Base-by-base conservation (phyloP, 2,113 vertebrate species). In the Labeo rohita region DNA sequence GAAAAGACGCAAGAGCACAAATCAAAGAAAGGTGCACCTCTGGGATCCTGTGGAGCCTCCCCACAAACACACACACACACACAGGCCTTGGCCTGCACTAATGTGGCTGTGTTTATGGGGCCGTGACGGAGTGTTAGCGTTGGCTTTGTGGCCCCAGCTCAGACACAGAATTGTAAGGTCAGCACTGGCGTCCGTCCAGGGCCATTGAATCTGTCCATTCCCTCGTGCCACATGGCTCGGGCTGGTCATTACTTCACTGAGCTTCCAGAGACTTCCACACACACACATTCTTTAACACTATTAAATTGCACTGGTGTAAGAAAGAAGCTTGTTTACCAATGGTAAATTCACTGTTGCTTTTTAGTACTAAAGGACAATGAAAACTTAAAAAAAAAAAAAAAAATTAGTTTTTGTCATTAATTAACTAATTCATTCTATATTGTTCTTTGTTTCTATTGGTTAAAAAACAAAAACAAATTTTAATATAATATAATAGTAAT, bases 21-120 rank as follows among this genome's bases (percentile, higher is more conserved):
- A 88, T 88, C 87, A 88, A 80, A 88, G 80, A 73, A 81, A 86
- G 84, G 90, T 90, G 91, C 80, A 70, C 84, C 47, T 74, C 52
- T 83, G 87, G 81, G 80, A 80, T 21, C 79, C 54, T 89, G 65
- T 61, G 61, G 66, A 47, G 49, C n/a, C 49, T 54, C 52, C 92
- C 36, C 56, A 45, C 56, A 45, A 45, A 81, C 43, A 45, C 77
- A 47, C 78, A 47, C 56, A 66, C 45, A 52, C 45, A 16, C 61
- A 82, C 79, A 6, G 45, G 45, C 61, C 15, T 65, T 80, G 59
- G 78, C 6, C 63, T 83, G 66, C 68, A 36, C 23, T 50, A n/a
- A 56, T 78, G 63, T 77, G 73, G 16, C 72, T 77, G 84, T 79
- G 81, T 61, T 73, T 83, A 56, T 85, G 78, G 73, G 79, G 63